These are phyloP conservation scores for Okapia johnstoni DNA, from an alignment of 2,113 vertebrate species.

Conservation along the genomic window DNA sequence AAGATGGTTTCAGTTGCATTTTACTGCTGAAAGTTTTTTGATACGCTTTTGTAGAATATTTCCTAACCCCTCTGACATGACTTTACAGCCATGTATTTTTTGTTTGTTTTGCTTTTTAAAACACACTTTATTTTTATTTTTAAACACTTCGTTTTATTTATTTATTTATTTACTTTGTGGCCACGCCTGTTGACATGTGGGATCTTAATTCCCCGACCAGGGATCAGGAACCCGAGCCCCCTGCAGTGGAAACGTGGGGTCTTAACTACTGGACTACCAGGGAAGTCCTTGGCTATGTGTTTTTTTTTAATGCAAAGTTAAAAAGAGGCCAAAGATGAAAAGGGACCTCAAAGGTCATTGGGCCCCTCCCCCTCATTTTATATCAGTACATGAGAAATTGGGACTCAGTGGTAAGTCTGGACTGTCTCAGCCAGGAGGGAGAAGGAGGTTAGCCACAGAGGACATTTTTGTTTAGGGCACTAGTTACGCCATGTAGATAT, in stretches of 20 bases:
- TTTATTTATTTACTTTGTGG: not conserved
- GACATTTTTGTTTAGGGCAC: not conserved
- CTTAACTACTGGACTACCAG: not conserved
- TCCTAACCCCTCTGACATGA: not conserved
- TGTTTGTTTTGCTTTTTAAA: not conserved
- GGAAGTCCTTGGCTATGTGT: not conserved
- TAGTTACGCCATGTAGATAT: not conserved
- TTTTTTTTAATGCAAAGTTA: not conserved
- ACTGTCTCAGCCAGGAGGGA: not conserved
- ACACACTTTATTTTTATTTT: not conserved
- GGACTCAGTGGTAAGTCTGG: not conserved
- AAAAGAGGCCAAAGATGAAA: not conserved
- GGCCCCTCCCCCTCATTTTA: not conserved
- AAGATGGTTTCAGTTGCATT: constrained; percentile 29
- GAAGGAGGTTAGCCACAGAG: not conserved
- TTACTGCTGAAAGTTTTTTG: constrained; percentile 22
- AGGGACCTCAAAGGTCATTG: not conserved
- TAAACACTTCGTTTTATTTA: not conserved
- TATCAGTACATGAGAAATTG: not conserved
- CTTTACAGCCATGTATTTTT: not conserved
- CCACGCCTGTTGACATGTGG: not conserved
- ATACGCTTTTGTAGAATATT: constrained; percentile 46
- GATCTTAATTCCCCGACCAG: not conserved
- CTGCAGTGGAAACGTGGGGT: accelerated
- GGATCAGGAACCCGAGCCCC: not conserved